These are phyloP conservation scores for Diarsia mendica DNA, from an alignment of 2,888 invertebrate genomes.

Conservation along the genomic window DNA sequence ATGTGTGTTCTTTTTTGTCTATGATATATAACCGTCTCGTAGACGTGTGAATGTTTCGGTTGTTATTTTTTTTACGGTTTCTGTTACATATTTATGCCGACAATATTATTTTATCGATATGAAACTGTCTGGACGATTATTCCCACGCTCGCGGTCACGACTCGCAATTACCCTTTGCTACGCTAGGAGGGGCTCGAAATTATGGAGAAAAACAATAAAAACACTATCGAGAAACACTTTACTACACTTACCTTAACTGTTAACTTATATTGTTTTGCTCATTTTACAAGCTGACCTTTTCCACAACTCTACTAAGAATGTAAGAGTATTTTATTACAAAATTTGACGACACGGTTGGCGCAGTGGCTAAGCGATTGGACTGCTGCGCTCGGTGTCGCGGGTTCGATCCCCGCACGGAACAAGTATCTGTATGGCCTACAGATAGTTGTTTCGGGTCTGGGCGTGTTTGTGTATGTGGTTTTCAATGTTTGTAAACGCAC, in stretches of 20 bases:
- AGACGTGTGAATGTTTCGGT: constrained; percentile 35
- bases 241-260: constrained; percentile 11
- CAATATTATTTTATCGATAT: constrained; percentile 58
- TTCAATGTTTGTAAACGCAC: no score
- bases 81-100: constrained; percentile 42
- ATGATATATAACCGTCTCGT: constrained; percentile 15
- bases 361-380: no score
- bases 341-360: no score
- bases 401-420: no score
- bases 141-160: constrained; percentile 68
- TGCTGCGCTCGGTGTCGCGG: no score
- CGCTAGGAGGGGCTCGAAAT: constrained; percentile 58
- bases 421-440: no score
- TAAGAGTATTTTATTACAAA: not conserved
- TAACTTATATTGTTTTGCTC: constrained; percentile 2
- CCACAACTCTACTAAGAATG: not conserved
- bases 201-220: constrained; percentile 53
- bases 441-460: no score
- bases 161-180: constrained; percentile 56
- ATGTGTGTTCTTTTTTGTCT: constrained; percentile 27
- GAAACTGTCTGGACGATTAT: constrained; percentile 42
- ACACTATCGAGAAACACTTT: constrained; percentile 46
- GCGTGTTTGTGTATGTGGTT: no score
- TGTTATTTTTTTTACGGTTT: constrained; percentile 31
- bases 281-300: not conserved